Evolutionary conservation across 2,888 invertebrate species (phyloP).

Genomic region (Elaeidobius kamerunicus): DNA sequence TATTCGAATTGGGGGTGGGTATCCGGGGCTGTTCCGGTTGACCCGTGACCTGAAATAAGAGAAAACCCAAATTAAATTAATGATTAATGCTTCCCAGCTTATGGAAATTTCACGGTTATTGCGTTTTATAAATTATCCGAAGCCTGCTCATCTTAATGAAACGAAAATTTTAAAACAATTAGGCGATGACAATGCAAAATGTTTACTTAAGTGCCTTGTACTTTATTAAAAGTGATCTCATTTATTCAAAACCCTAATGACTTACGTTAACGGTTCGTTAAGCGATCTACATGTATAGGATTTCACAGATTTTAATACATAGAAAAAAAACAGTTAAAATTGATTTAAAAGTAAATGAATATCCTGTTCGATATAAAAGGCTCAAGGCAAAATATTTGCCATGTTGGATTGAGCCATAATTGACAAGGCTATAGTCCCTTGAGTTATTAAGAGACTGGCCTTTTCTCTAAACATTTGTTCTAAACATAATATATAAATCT

Average conservation of each 20-base stretch:
- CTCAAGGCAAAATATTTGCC: constrained; percentile 21
- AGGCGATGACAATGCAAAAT: constrained; percentile 3
- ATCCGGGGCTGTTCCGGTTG: constrained; percentile 45
- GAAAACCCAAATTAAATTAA: background rate
- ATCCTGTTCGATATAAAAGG: too few species aligned
- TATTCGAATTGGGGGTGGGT: constrained; percentile 46
- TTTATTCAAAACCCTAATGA: constrained; percentile 26
- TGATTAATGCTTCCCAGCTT: background rate
- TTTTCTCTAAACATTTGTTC: constrained; percentile 26
- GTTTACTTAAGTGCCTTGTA: constrained; percentile 1
- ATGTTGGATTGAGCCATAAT: constrained; percentile 18
- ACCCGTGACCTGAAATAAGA: constrained; percentile 45
- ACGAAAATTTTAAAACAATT: constrained; percentile 22
- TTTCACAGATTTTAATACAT: too few species aligned
- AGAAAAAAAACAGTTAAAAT: too few species aligned
- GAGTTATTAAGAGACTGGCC: constrained; percentile 26
- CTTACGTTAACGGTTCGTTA: constrained; percentile 22
- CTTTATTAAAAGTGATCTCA: constrained; percentile 15
- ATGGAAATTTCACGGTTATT: constrained; percentile 14
- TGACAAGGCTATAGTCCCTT: constrained; percentile 18
- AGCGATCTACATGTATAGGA: constrained; percentile 10
- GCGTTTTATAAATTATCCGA: constrained; percentile 2
- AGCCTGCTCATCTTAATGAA: constrained; percentile 19
- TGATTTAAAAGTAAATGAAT: too few species aligned
- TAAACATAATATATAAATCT: constrained; percentile 27